phyloP scores from a whole-genome alignment of 2,888 invertebrate species.

The Drosophila barbarae region DNA sequence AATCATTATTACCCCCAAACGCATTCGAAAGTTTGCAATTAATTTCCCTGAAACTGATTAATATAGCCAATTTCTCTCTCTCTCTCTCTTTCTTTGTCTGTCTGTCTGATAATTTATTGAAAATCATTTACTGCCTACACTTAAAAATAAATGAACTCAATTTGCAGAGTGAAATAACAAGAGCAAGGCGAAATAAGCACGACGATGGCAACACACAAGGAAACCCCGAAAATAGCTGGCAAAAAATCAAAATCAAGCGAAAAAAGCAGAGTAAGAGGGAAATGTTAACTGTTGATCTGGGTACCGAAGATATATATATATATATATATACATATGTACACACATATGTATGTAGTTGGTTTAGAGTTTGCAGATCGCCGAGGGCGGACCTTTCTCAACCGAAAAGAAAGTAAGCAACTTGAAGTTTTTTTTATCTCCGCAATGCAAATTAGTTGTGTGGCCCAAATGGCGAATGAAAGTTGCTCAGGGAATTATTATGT shows the following conservation, averaged over 20 bases:
- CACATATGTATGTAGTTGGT: background rate
- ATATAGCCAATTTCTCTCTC: constrained; percentile 8
- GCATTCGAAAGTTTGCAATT: constrained; percentile 7
- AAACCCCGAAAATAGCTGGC: constrained; percentile 50
- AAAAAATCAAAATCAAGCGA: constrained; percentile 24
- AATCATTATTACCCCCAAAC: background rate
- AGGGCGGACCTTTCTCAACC: constrained; percentile 64
- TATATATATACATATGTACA: no score
- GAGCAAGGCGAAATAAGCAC: constrained; percentile 37
- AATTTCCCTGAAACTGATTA: constrained; percentile 9
- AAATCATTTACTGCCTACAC: constrained; percentile 55
- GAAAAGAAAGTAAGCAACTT: constrained; percentile 63
- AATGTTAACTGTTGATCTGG: constrained; percentile 43
- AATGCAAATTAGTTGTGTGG: constrained; percentile 30
- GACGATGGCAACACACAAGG: constrained; percentile 21
- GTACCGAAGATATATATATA: background rate
- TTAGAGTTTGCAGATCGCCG: constrained; percentile 3
- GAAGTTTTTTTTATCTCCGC: constrained; percentile 12
- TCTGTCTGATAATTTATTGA: constrained; percentile 36
- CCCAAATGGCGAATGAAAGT: constrained; percentile 35
- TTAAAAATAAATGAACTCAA: constrained; percentile 67
- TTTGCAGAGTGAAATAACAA: constrained; percentile 46
- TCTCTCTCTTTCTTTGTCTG: background rate
- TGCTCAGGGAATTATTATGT: constrained; percentile 26
- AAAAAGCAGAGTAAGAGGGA: constrained; percentile 17